Evolutionary conservation across 2,888 invertebrate species (phyloP), one percentile per base, ranked within the genome.

Genomic region (Brenthis daphne): DNA sequence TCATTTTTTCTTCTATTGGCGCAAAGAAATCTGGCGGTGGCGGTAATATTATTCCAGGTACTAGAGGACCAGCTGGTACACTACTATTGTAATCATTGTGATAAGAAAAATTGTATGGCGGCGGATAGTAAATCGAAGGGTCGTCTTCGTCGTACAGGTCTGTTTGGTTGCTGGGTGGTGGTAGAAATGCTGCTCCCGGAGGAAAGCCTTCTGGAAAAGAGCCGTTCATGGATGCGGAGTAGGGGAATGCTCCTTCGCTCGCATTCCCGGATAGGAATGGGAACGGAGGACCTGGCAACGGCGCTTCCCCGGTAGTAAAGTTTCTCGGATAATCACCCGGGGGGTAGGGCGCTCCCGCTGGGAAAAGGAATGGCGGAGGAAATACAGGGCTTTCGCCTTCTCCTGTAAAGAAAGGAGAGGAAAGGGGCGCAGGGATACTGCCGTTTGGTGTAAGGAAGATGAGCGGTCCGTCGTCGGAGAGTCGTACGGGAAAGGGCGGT

Each of bases 401-500:
- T 92, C 93, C 95, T 93, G 90, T 87, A 88, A 94, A 94, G 91
- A 94, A 95, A 87, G 94, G 93, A 93, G 94, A 94, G 94, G 94
- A 94, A 88, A 93, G 81, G 92, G 94, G 90, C 94, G 95, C 93
- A 93, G 96, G 94, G 93, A 95, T 93, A 94, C 95, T 95, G 80
- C 95, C 94, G 93, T 96, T 96, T 92, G 95, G 94, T 86, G 96
- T 96, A 91, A 98, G 94, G 94, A 97, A 96, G 93, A 97, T 95
- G 89, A 97, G 94, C 85, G 97, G 97, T 82, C 97, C 97, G 83
- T 95, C 94, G 85, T 97, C 96, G 87, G 94, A 94, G 88, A 98
- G 95, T 92, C 96, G 97, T 89, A 98, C 96, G 85, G 98, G 98
- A 96, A 98, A 98, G 92, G 98, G 98, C 94, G 98, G 98, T 88